phyloP scores from a whole-genome alignment of 1,140 invertebrate species.

The Marisa cornuarietis region DNA sequence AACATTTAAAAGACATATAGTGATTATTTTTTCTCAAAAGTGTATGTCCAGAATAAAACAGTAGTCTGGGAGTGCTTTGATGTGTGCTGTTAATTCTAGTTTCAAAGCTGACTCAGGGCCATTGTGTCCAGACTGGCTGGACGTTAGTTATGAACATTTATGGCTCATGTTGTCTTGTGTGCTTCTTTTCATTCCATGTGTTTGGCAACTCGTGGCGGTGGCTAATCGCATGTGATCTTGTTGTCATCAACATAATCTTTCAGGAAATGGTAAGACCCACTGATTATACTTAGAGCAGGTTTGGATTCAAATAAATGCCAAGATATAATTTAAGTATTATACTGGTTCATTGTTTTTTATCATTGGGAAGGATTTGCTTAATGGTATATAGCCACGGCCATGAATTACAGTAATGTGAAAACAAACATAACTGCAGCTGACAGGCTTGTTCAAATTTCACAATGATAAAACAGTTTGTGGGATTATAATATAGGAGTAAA shows the following conservation, averaged over 20 bases:
- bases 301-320: neutral
- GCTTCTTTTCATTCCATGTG: slow-evolving; percentile 11
- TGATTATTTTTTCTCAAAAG: no score
- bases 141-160: no score
- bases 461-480: neutral
- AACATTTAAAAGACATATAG: no score
- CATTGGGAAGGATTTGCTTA: neutral
- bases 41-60: no score
- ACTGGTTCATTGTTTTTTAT: neutral
- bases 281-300: neutral
- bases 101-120: no score
- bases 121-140: no score
- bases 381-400: neutral
- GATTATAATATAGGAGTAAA: no score
- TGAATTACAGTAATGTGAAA: neutral
- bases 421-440: no score
- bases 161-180: neutral
- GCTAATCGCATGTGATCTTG: slow-evolving; percentile 34
- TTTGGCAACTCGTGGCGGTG: slow-evolving; percentile 24
- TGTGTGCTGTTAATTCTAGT: no score
- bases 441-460: neutral
- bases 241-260: slow-evolving; percentile 26
- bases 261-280: slow-evolving; percentile 31
- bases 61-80: no score
- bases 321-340: neutral